These are phyloP conservation scores for Pelodytes ibericus DNA, from an alignment of 2,797 vertebrate species.

Conservation along the genomic window DNA sequence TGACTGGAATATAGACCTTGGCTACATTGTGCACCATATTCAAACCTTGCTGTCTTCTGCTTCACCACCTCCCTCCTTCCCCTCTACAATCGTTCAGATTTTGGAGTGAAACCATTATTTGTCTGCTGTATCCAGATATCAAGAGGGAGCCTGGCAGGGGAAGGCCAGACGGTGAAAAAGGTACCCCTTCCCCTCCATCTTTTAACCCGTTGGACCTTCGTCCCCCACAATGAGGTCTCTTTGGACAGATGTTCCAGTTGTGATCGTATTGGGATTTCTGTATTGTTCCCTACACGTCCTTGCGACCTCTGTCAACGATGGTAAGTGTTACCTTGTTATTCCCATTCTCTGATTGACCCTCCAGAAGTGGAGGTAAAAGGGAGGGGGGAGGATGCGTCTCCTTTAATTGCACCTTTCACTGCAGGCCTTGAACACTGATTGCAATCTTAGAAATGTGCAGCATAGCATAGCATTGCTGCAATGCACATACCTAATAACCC, in stretches of 20 bases:
- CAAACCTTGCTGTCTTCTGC: background rate
- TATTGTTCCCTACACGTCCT: slow-evolving; percentile 26
- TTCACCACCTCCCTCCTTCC: background rate
- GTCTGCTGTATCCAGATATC: background rate
- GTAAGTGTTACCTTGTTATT: slow-evolving; percentile 37
- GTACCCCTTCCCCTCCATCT: slow-evolving; percentile 42
- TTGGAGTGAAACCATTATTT: background rate
- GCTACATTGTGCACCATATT: slow-evolving; percentile 1
- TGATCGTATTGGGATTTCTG: slow-evolving; percentile 42
- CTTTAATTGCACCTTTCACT: slow-evolving; percentile 19
- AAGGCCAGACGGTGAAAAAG: slow-evolving; percentile 12
- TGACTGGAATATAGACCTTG: slow-evolving; percentile 7
- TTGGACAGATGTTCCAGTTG: slow-evolving; percentile 44
- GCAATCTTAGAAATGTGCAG: slow-evolving; percentile 22
- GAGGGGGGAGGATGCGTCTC: slow-evolving; percentile 2
- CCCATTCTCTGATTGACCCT: background rate
- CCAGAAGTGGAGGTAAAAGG: background rate
- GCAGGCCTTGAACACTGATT: slow-evolving; percentile 31
- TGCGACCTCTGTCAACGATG: slow-evolving; percentile 52
- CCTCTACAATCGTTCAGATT: background rate
- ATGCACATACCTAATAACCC: slow-evolving; percentile 2
- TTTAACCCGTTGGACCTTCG: slow-evolving; percentile 12
- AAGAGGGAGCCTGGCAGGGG: slow-evolving; percentile 22
- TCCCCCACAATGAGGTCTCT: slow-evolving; percentile 41
- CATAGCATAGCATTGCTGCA: slow-evolving; percentile 4